Percentiles rank a stretch among this genome's conserved stretches.
Conservation (phyloP, 2,797 vertebrate species). For the Erpetoichthys calabaricus region DNA sequence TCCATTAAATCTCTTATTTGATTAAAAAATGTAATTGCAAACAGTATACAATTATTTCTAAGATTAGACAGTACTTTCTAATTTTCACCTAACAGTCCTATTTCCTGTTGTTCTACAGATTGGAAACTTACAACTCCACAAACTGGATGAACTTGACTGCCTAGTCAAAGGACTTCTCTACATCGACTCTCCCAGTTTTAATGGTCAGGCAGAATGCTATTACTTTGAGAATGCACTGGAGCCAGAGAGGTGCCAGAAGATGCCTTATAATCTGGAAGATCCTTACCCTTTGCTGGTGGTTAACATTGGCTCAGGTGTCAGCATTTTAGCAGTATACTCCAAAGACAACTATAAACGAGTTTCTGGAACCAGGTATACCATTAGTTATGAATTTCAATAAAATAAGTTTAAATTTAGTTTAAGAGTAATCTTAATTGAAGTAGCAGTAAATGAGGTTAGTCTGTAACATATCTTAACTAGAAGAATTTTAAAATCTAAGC, state of each 20-base stretch:
- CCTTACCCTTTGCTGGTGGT: slow-evolving; percentile 73
- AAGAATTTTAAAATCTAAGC: too few species aligned
- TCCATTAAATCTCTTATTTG: too few species aligned
- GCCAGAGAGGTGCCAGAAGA: slow-evolving; percentile 73
- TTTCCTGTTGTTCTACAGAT: slow-evolving; percentile 39
- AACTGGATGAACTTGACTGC: slow-evolving; percentile 79
- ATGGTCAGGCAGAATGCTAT: slow-evolving; percentile 74
- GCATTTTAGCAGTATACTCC: slow-evolving; percentile 74
- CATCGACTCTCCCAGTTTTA: slow-evolving; percentile 73
- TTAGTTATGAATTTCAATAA: too few species aligned
- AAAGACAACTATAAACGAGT: slow-evolving; percentile 75
- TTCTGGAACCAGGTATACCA: slow-evolving; percentile 64
- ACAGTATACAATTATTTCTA: not conserved
- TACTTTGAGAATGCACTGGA: slow-evolving; percentile 76
- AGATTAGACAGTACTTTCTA: not conserved
- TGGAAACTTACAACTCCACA: slow-evolving; percentile 72
- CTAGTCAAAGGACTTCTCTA: slow-evolving; percentile 74
- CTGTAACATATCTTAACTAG: too few species aligned
- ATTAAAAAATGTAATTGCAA: not conserved
- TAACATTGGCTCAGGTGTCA: slow-evolving; percentile 78
- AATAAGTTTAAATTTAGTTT: too few species aligned
- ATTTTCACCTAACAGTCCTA: too few species aligned
- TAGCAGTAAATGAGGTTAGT: too few species aligned
- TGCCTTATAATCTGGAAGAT: slow-evolving; percentile 69
- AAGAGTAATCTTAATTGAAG: too few species aligned